Percentiles rank a stretch among this genome's conserved stretches.
These are phyloP conservation scores for Apamea crenata DNA, from an alignment of 2,888 invertebrate species.

Conservation along the genomic window DNA sequence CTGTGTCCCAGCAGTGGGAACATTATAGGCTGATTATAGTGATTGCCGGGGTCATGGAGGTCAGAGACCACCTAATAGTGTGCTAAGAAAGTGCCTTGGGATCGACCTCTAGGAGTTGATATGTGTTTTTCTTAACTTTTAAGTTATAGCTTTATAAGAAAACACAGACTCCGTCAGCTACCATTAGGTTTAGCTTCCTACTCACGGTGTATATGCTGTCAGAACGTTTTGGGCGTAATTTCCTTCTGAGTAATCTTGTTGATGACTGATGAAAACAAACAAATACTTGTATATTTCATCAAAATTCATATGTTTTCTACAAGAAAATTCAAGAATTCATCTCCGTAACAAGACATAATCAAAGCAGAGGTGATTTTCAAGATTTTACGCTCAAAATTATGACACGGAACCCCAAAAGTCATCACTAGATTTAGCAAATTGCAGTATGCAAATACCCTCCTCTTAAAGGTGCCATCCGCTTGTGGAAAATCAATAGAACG, in stretches of 20 bases:
- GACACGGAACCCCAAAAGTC: constrained; percentile 42
- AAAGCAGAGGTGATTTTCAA: constrained; percentile 18
- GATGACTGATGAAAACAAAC: constrained; percentile 6
- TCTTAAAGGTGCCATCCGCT: constrained; percentile 73
- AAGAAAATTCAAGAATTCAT: constrained; percentile 16
- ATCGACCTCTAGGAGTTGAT: background rate
- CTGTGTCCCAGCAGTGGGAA: background rate
- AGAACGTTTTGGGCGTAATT: background rate
- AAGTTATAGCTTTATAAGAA: background rate
- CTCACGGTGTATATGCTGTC: background rate
- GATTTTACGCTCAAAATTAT: constrained; percentile 35
- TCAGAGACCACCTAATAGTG: background rate
- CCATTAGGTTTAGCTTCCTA: background rate
- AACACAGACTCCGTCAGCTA: background rate
- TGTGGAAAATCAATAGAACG: constrained; percentile 83
- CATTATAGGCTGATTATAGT: background rate
- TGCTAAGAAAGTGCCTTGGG: background rate
- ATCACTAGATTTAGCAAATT: constrained; percentile 69
- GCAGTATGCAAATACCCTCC: constrained; percentile 80
- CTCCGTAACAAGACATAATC: background rate
- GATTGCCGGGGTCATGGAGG: background rate
- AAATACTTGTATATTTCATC: constrained; percentile 22
- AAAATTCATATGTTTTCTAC: constrained; percentile 25
- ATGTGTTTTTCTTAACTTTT: background rate
- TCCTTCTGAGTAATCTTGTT: background rate